Evolutionary conservation across 2,113 vertebrate genomes (phyloP).

Genomic region (Semicossyphus pulcher): DNA sequence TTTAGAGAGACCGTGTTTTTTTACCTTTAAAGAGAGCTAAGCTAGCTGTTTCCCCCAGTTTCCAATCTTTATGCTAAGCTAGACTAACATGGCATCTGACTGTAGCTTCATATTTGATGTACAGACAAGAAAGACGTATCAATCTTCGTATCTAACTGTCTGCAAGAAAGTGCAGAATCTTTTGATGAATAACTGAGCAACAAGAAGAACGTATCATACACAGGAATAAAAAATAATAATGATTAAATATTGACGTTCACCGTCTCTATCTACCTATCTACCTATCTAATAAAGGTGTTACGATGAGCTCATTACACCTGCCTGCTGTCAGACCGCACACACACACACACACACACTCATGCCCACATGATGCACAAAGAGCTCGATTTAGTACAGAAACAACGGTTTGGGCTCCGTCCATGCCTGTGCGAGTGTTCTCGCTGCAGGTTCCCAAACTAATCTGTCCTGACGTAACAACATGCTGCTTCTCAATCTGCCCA

Average conservation of each 20-base stretch:
- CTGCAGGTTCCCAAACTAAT: constrained; percentile 74
- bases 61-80: background rate
- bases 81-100: background rate
- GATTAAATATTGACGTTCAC: no score
- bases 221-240: no score
- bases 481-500: constrained; percentile 79
- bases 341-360: background rate
- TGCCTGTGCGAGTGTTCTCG: constrained; percentile 13
- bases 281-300: constrained; percentile 31
- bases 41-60: no score
- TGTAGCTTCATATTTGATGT: background rate
- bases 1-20: no score
- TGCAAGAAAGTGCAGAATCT: background rate
- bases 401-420: constrained; percentile 26
- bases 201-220: no score
- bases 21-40: no score
- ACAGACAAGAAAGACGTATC: background rate
- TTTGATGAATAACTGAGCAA: background rate
- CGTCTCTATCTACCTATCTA: no score
- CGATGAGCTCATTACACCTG: constrained; percentile 40
- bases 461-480: constrained; percentile 75
- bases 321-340: constrained; percentile 33
- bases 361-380: background rate
- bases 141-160: no score
- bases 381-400: constrained; percentile 35